These are phyloP conservation scores for Horisme vitalbata DNA, from an alignment of 2,888 invertebrate genomes.

Conservation along the genomic window DNA sequence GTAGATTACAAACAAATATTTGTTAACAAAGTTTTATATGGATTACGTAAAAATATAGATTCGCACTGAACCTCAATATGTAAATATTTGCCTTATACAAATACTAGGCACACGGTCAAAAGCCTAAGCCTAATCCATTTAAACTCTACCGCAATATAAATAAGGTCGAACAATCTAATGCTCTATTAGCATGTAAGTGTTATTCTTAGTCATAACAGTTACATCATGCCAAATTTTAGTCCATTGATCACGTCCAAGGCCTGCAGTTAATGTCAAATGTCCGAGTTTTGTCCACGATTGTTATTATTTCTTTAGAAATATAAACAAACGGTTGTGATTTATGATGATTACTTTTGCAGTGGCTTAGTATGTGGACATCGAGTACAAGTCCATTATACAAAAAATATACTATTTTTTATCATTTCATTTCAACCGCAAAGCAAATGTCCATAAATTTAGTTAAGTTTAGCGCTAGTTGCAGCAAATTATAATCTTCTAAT, in stretches of 20 bases:
- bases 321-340: not conserved
- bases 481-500: no score
- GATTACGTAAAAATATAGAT: no score
- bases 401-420: no score
- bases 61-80: not conserved
- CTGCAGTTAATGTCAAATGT: constrained; percentile 29
- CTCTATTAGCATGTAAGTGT: constrained; percentile 14
- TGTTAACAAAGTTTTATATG: no score
- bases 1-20: no score
- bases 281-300: constrained; percentile 19
- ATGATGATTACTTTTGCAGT: not conserved
- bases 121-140: constrained; percentile 4
- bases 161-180: constrained; percentile 3
- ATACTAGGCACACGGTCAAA: constrained; percentile 4
- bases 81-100: constrained; percentile 1
- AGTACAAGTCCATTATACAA: no score
- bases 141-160: constrained; percentile 3
- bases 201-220: constrained; percentile 33
- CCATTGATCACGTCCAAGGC: constrained; percentile 37
- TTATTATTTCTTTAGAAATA: constrained; percentile 2
- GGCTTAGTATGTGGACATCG: not conserved
- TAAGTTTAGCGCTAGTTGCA: no score
- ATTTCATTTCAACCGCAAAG: no score
- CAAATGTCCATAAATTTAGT: no score
- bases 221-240: constrained; percentile 34